These are phyloP conservation scores for Gerris buenoi DNA, from an alignment of 1,140 invertebrate species.

Conservation along the genomic window DNA sequence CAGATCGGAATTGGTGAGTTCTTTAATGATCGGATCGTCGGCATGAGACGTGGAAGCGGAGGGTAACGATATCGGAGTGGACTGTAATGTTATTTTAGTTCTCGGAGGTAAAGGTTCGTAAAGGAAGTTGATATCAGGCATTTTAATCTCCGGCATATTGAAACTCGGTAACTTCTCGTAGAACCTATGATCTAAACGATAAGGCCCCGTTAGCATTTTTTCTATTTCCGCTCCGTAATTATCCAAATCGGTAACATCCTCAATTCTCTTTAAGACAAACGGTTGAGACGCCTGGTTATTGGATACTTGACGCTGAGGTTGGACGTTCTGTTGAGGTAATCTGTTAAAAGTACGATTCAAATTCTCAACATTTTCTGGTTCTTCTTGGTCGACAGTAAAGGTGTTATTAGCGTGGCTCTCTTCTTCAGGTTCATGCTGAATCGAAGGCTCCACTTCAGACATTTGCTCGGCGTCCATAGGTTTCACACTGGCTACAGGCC, in stretches of 20 bases:
- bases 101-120: not conserved
- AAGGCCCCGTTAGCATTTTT: not conserved
- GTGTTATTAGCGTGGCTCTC: not conserved
- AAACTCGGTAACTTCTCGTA: not conserved
- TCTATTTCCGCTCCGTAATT: not conserved
- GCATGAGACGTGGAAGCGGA: not conserved
- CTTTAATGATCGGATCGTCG: not conserved
- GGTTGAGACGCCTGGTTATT: not conserved
- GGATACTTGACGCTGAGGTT: not conserved
- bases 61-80: not conserved
- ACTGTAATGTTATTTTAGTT: not conserved
- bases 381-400: constrained; percentile 5
- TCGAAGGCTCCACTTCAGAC: not conserved
- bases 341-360: no score
- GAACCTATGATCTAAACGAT: not conserved
- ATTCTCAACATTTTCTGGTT: constrained; percentile 12
- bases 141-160: not conserved
- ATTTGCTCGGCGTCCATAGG: constrained; percentile 14
- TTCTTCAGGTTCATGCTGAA: not conserved
- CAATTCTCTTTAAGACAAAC: no score
- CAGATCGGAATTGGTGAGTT: constrained; percentile 12
- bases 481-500: constrained; percentile 25
- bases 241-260: no score
- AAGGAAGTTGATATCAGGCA: not conserved
- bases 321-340: not conserved